These are phyloP conservation scores for Liasis olivaceus DNA, from an alignment of 2,797 vertebrate species.

Conservation along the genomic window DNA sequence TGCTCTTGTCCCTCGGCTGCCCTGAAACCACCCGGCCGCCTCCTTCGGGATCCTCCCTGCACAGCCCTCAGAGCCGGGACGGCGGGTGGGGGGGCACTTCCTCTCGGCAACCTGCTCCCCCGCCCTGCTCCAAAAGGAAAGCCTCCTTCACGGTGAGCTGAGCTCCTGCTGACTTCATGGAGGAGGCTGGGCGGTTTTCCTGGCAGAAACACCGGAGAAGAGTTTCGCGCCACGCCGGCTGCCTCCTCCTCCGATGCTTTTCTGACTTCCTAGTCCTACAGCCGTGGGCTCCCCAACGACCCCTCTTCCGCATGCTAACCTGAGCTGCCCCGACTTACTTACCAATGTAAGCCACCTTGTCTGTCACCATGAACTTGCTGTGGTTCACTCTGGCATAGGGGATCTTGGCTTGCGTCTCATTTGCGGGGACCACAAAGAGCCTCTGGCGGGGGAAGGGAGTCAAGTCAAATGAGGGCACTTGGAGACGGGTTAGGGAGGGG, in stretches of 20 bases:
- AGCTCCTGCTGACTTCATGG: too few species aligned
- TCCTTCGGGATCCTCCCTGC: too few species aligned
- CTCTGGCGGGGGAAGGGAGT: constrained; percentile 71
- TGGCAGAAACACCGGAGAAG: too few species aligned
- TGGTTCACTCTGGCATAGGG: constrained; percentile 91
- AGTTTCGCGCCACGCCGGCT: too few species aligned
- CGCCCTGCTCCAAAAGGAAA: too few species aligned
- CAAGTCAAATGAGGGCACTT: fast-evolving
- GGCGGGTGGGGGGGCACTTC: not conserved
- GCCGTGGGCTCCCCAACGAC: not conserved
- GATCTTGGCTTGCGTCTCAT: constrained; percentile 78
- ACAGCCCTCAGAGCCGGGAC: not conserved
- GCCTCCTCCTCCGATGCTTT: not conserved
- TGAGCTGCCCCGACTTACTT: not conserved
- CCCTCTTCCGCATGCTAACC: not conserved
- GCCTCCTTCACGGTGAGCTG: too few species aligned
- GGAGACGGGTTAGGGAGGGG: too few species aligned
- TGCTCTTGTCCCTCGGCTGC: not conserved
- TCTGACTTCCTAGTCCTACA: too few species aligned
- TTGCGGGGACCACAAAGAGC: constrained; percentile 85
- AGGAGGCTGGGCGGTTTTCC: not conserved
- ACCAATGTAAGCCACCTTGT: constrained; percentile 88
- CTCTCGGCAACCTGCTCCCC: not conserved
- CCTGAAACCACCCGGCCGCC: not conserved
- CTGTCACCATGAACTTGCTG: constrained; percentile 97